These are phyloP conservation scores for Epistrophe eligans DNA, from an alignment of 2,888 invertebrate species.

Conservation along the genomic window DNA sequence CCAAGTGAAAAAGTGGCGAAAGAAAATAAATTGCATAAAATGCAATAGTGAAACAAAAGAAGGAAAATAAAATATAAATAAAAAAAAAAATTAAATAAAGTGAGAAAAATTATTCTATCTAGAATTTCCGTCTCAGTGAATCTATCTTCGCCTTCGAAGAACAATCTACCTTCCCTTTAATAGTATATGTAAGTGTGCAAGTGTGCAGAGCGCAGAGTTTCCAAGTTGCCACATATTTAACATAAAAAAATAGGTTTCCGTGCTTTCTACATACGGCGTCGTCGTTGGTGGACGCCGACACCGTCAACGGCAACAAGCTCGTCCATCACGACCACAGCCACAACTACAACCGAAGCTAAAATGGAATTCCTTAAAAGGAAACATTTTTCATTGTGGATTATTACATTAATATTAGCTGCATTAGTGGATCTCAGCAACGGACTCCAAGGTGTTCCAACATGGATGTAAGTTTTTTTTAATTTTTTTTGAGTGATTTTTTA, in stretches of 20 bases:
- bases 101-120: slow-evolving; percentile 56
- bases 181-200: not conserved
- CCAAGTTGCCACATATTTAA: slow-evolving; percentile 23
- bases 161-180: slow-evolving; percentile 36
- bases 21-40: slow-evolving; percentile 53
- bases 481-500: not conserved
- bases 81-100: slow-evolving; percentile 36
- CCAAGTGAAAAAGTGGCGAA: slow-evolving; percentile 42
- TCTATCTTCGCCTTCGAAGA: slow-evolving; percentile 41
- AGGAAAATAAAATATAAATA: slow-evolving; percentile 2
- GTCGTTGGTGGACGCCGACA: slow-evolving; percentile 68
- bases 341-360: slow-evolving; percentile 76
- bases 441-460: slow-evolving; percentile 83
- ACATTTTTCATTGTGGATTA: slow-evolving; percentile 82
- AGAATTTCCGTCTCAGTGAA: slow-evolving; percentile 55
- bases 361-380: slow-evolving; percentile 82
- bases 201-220: slow-evolving; percentile 30
- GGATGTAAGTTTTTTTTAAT: slow-evolving; percentile 82
- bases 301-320: slow-evolving; percentile 61
- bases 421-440: slow-evolving; percentile 79
- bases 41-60: slow-evolving; percentile 58
- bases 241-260: slow-evolving; percentile 49
- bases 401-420: slow-evolving; percentile 80
- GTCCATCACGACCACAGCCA: slow-evolving; percentile 71
- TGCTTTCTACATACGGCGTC: slow-evolving; percentile 53